phyloP scores from a whole-genome alignment of 2,113 vertebrate genomes.

The Anarhynchus alexandrinus region DNA sequence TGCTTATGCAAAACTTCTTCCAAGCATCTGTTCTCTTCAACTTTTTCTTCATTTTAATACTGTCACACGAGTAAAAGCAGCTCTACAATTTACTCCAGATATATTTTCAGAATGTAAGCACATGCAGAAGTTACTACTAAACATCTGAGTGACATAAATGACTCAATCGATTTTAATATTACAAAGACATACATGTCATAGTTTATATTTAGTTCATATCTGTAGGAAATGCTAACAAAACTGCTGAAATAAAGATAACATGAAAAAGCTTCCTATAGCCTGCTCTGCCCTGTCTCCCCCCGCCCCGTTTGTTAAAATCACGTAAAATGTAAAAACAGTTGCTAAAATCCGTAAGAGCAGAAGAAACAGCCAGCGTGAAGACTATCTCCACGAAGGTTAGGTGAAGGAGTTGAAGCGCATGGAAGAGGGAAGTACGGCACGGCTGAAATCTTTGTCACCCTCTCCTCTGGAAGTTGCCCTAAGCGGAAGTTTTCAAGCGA shows the following conservation, averaged over 20 bases:
- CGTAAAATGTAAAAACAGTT: too few relatives aligned
- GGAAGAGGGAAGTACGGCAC: too few relatives aligned
- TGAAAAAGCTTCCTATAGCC: neutral
- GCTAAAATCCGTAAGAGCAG: too few relatives aligned
- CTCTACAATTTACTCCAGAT: slow-evolving; percentile 12
- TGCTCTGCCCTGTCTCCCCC: neutral
- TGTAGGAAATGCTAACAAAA: neutral
- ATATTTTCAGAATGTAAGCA: neutral
- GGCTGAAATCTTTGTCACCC: too few relatives aligned
- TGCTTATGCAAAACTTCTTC: neutral
- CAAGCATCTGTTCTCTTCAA: slow-evolving; percentile 42
- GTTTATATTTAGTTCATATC: neutral
- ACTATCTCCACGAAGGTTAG: too few relatives aligned
- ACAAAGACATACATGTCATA: neutral
- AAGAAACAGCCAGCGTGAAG: too few relatives aligned
- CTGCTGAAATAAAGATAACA: neutral
- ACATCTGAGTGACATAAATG: neutral
- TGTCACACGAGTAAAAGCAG: neutral
- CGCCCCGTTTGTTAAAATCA: too few relatives aligned
- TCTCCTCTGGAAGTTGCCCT: too few relatives aligned
- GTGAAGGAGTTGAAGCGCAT: too few relatives aligned
- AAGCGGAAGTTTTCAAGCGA: too few relatives aligned
- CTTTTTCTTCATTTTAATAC: slow-evolving; percentile 3
- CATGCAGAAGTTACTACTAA: slow-evolving; percentile 14
- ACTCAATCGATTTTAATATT: neutral